phyloP scores from a whole-genome alignment of 2,113 vertebrate species.

The Plotosus lineatus region DNA sequence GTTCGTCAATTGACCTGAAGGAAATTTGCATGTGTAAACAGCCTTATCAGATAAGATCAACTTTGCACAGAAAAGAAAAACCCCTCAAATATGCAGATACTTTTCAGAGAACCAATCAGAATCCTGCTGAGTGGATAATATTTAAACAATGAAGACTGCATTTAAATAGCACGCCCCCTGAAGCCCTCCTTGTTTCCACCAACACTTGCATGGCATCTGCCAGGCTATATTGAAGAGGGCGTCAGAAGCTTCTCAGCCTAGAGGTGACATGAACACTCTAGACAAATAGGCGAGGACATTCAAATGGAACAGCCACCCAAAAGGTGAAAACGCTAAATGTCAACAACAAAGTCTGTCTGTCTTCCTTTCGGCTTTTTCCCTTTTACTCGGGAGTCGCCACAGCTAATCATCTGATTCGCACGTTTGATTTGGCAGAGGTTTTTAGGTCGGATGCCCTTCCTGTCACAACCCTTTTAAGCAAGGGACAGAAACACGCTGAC shows the following conservation, averaged over 20 bases:
- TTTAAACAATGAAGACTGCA: not conserved
- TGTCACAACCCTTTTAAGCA: no score
- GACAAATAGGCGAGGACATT: not conserved
- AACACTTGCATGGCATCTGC: slow-evolving; percentile 7
- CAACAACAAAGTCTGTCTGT: no score
- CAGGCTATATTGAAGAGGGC: slow-evolving; percentile 21
- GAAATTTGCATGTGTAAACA: not conserved
- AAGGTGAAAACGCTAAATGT: not conserved
- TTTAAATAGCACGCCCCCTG: not conserved
- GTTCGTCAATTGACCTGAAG: not conserved
- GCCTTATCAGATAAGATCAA: not conserved
- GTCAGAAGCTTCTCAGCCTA: slow-evolving; percentile 3
- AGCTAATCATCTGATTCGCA: no score
- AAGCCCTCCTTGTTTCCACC: not conserved
- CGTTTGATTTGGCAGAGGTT: no score
- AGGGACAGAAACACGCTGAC: no score
- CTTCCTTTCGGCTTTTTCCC: no score
- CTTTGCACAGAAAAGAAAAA: not conserved
- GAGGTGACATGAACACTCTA: slow-evolving; percentile 17
- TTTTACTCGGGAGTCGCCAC: no score
- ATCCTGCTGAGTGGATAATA: not conserved
- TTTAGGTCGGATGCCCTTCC: no score
- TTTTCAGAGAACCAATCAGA: no score
- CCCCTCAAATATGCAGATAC: not conserved
- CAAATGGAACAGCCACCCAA: not conserved